Base-by-base conservation (phyloP, 2,113 vertebrate species). In the Seriola dumerili region DNA sequence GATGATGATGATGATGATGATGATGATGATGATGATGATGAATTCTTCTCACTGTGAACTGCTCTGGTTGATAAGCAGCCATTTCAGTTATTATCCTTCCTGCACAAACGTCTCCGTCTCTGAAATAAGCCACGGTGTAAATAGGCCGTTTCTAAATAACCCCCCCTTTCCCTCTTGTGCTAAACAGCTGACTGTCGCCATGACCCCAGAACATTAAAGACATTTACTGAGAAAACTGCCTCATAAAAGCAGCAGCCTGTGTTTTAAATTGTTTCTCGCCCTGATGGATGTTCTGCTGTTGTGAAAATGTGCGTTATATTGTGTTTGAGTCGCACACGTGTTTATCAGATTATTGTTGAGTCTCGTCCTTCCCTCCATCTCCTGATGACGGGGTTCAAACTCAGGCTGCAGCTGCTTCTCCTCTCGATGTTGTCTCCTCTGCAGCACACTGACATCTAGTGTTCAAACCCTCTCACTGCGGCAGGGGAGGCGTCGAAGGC, bases 381-480 rank as follows among this genome's bases (percentile, higher is more conserved):
- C 62, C 12, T 58, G n/a, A 63, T 0, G n/a, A 14, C 62, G 2
- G 79, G 67, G 90, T 90, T 91, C 84, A 89, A 77, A 72, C 83
- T 64, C 73, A 91, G 90, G 85, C 1, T 72, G 44, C 25, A n/a
- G 61, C 68, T 70, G 72, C 72, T 21, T 0, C 50, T 50, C 40
- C 5, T 10, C 55, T 7, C 19, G 36, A 44, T 32, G 11, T 11
- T 2, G 42, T 52, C 80, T 89, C 17, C 67, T 85, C 16, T 88
- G 87, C 77, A 74, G 19, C 76, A 90, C 84, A 81, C 84, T 93
- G 93, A 83, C 93, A 88, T 89, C 93, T 91, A 87, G 81, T 85
- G 91, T 21, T 62, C 0, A 8, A 42, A 4, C 0, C 0, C 0
- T 58, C 4, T 32, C 23, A 86, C 89, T 91, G 79, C 92, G 88